Evolutionary conservation across 1,140 invertebrate genomes (phyloP).

Genomic region (Drosophila ficusphila): DNA sequence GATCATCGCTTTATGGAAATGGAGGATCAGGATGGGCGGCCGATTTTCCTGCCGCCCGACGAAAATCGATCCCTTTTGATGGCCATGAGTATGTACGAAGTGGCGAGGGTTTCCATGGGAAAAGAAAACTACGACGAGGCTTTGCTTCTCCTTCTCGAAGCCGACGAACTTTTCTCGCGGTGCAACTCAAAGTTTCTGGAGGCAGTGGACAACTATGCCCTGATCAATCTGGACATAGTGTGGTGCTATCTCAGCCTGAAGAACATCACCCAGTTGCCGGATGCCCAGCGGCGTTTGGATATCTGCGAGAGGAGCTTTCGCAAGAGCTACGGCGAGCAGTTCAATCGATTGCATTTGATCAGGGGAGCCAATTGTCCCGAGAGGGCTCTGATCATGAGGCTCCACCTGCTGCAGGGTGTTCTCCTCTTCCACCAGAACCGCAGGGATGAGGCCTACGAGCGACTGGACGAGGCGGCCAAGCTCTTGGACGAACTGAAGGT

Average conservation of each 20-base stretch:
- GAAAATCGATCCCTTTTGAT: slow-evolving; percentile 89
- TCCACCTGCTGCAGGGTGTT: slow-evolving; percentile 91
- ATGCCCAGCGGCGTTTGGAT: slow-evolving; percentile 88
- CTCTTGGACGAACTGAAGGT: slow-evolving; percentile 88
- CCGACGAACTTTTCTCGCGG: slow-evolving; percentile 89
- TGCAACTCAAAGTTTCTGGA: slow-evolving; percentile 88
- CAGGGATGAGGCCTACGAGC: slow-evolving; percentile 85
- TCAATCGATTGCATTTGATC: slow-evolving; percentile 88
- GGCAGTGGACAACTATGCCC: slow-evolving; percentile 91
- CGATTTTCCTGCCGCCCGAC: slow-evolving; percentile 87
- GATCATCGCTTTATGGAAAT: slow-evolving; percentile 84
- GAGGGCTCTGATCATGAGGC: slow-evolving; percentile 89
- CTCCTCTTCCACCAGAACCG: slow-evolving; percentile 90
- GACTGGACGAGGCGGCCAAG: slow-evolving; percentile 86
- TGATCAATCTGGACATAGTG: slow-evolving; percentile 92
- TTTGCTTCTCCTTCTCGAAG: slow-evolving; percentile 89
- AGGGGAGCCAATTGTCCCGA: slow-evolving; percentile 89
- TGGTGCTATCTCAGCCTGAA: slow-evolving; percentile 92
- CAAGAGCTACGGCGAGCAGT: slow-evolving; percentile 89
- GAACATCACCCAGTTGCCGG: slow-evolving; percentile 89
- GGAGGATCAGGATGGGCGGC: slow-evolving; percentile 91
- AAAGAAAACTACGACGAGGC: slow-evolving; percentile 88
- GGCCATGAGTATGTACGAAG: slow-evolving; percentile 91
- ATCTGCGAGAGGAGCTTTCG: slow-evolving; percentile 88
- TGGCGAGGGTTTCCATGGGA: slow-evolving; percentile 88